phyloP scores from a whole-genome alignment of 2,113 vertebrate genomes.

The Brachyhypopomus gauderio region DNA sequence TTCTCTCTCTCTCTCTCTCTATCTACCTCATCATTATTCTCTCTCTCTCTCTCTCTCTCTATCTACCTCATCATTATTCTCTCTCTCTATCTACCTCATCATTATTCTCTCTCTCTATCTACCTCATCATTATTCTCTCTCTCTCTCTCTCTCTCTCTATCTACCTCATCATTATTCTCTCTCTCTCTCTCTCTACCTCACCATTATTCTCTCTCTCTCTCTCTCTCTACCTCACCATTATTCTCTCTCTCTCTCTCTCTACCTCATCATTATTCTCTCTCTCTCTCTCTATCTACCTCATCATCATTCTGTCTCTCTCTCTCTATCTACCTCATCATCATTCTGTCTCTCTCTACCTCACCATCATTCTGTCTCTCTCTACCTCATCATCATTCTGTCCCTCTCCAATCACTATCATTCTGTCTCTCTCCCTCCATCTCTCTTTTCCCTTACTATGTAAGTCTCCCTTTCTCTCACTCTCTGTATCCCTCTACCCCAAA shows the following conservation, averaged over 20 bases:
- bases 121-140: too few relatives aligned
- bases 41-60: conserved; percentile 2
- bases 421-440: too few relatives aligned
- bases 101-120: neutral
- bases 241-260: neutral
- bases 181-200: neutral
- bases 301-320: neutral
- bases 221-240: neutral
- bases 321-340: neutral
- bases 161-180: neutral
- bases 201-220: neutral
- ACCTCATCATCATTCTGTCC: too few relatives aligned
- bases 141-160: conserved; percentile 4
- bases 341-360: neutral
- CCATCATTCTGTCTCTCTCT: neutral
- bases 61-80: neutral
- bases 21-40: neutral
- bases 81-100: neutral
- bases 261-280: too few relatives aligned
- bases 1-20: too few relatives aligned
- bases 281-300: neutral
- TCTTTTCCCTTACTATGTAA: too few relatives aligned
- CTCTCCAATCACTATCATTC: neutral
- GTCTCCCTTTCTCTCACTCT: too few relatives aligned
- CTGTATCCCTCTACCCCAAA: neutral